phyloP scores from a whole-genome alignment of 2,113 vertebrate species.

The Rhinoderma darwinii region DNA sequence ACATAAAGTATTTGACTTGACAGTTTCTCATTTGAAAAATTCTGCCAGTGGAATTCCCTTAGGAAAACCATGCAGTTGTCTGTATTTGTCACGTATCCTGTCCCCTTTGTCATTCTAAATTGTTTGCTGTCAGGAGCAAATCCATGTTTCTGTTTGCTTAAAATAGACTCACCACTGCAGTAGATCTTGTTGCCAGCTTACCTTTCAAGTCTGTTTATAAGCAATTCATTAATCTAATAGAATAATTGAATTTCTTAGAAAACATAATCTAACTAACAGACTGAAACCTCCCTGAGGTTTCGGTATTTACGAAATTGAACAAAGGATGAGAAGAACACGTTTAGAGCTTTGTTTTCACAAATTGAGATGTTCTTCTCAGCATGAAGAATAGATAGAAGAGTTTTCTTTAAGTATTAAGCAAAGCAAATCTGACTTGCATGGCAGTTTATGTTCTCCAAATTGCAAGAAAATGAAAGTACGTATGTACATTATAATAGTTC shows the following conservation, averaged over 20 bases:
- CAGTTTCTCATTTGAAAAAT: not conserved
- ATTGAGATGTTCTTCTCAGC: slow-evolving; percentile 38
- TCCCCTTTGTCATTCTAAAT: not conserved
- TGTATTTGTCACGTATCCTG: not conserved
- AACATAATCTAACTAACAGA: slow-evolving; percentile 34
- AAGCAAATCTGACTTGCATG: slow-evolving; percentile 2
- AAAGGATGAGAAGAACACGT: slow-evolving; percentile 1
- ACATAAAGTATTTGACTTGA: not conserved
- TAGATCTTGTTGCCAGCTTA: not conserved
- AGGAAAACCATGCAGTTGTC: not conserved
- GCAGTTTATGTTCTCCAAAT: slow-evolving; percentile 9
- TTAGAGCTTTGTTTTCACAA: slow-evolving; percentile 16
- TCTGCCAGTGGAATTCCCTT: not conserved
- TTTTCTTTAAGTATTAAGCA: slow-evolving; percentile 23
- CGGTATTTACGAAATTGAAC: not conserved
- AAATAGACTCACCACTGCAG: slow-evolving; percentile 3
- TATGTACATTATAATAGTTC: slow-evolving; percentile 1
- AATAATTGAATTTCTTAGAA: slow-evolving; percentile 45
- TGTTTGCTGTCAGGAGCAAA: not conserved
- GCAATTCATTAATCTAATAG: slow-evolving; percentile 45
- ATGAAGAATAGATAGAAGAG: not conserved
- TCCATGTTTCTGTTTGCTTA: not conserved
- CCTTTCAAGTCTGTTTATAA: slow-evolving; percentile 27
- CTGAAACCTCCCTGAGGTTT: slow-evolving; percentile 33
- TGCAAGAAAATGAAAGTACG: not conserved